Conservation (phyloP, 2,797 vertebrate species). For the Chloroceryle amazona region DNA sequence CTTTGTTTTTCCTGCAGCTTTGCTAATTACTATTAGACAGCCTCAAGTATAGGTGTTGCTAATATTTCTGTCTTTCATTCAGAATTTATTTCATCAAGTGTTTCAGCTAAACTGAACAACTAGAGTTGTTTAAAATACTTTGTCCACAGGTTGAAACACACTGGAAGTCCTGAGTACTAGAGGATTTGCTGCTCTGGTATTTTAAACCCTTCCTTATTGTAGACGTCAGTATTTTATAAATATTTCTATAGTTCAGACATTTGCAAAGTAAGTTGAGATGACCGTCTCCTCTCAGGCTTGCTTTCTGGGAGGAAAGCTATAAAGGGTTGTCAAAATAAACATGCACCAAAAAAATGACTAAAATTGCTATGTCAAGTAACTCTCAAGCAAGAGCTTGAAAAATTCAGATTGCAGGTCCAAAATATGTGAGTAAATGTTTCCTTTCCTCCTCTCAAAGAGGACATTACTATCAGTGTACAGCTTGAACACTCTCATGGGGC, state of each 20-base stretch:
- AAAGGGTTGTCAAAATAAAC: constrained; percentile 37
- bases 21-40: background rate
- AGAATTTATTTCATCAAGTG: background rate
- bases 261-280: constrained; percentile 51
- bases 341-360: background rate
- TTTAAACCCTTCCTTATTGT: constrained; percentile 64
- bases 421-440: background rate
- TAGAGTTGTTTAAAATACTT: background rate
- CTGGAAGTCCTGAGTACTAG: background rate
- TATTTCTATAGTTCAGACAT: constrained; percentile 58
- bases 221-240: constrained; percentile 61
- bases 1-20: background rate
- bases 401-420: background rate
- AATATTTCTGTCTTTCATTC: background rate
- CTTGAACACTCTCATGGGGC: rapidly evolving
- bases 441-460: background rate
- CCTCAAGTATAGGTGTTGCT: background rate
- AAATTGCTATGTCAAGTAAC: constrained; percentile 13
- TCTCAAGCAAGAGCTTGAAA: background rate
- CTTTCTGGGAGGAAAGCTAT: constrained; percentile 31
- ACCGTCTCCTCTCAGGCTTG: constrained; percentile 24
- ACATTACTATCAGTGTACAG: background rate
- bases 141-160: too few relatives aligned
- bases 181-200: constrained; percentile 66
- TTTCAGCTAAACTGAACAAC: constrained; percentile 22